Conservation (phyloP, 1,140 invertebrate species). For the Eumaeus atala region DNA sequence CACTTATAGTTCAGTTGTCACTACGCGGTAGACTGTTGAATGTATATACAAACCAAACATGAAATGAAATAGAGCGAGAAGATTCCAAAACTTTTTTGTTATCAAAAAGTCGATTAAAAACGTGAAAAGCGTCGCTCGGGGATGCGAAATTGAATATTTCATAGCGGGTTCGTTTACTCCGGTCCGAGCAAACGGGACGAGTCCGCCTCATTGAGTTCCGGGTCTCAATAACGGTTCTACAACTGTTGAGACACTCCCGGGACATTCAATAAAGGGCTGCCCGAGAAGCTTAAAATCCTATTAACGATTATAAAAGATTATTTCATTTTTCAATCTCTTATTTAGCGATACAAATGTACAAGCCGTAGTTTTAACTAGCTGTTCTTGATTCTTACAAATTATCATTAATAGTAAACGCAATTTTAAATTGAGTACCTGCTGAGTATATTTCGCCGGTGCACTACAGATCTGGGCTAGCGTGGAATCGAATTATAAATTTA, state of each 20-base stretch:
- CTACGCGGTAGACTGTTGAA: too few species aligned
- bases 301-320: conserved; percentile 13
- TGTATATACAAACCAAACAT: too few species aligned
- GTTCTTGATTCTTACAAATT: too few species aligned
- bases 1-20: too few species aligned
- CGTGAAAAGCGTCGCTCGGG: conserved; percentile 25
- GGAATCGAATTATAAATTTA: too few species aligned
- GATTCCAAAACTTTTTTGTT: conserved; percentile 1
- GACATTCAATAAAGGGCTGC: conserved; percentile 18
- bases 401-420: too few species aligned
- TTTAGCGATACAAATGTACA: too few species aligned
- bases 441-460: too few species aligned
- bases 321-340: conserved; percentile 1
- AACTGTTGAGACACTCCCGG: conserved; percentile 25
- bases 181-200: conserved; percentile 29
- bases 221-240: conserved; percentile 30
- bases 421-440: too few species aligned
- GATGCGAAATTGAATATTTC: conserved; percentile 36
- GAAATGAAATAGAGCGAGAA: too few species aligned
- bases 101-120: conserved; percentile 28
- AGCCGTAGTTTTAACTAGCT: too few species aligned
- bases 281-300: conserved; percentile 17
- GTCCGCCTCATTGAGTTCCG: conserved; percentile 28
- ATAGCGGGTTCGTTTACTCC: conserved; percentile 26
- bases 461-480: too few species aligned